Conservation (phyloP, 2,797 vertebrate genomes). For the Melanotaenia nigrans region DNA sequence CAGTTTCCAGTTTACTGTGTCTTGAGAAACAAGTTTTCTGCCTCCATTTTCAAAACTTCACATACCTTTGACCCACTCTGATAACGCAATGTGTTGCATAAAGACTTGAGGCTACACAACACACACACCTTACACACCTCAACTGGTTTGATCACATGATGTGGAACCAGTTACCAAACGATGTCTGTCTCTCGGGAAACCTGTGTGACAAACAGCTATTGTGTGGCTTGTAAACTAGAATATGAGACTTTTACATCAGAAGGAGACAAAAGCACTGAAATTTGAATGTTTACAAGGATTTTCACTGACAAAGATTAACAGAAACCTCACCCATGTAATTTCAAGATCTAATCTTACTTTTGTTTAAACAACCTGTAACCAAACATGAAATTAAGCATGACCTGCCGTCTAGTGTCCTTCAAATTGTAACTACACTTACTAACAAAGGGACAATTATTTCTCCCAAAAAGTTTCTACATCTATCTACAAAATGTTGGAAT, state of each 20-base stretch:
- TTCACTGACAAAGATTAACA: background rate
- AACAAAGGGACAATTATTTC: background rate
- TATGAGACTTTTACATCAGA: background rate
- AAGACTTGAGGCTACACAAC: conserved; percentile 3
- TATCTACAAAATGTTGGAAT: too few species aligned
- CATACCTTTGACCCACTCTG: conserved; percentile 30
- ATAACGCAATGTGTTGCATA: background rate
- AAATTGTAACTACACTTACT: background rate
- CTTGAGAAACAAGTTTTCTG: conserved; percentile 42
- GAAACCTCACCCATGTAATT: background rate
- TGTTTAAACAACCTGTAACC: conserved; percentile 4
- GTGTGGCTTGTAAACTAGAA: background rate
- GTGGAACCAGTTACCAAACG: background rate
- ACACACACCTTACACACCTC: background rate
- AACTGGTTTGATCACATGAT: conserved; percentile 55
- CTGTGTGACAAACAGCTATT: background rate
- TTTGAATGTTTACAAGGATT: background rate
- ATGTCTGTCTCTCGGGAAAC: background rate
- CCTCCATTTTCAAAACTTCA: background rate
- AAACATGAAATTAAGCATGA: background rate
- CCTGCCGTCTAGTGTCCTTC: background rate
- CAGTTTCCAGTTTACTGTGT: background rate
- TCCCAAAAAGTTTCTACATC: too few species aligned
- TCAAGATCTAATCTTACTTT: background rate
- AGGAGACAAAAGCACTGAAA: background rate